Percentiles rank a stretch among this genome's conserved stretches.
Evolutionary conservation across 2,113 vertebrate genomes (phyloP).

Genomic region (Murina feae): DNA sequence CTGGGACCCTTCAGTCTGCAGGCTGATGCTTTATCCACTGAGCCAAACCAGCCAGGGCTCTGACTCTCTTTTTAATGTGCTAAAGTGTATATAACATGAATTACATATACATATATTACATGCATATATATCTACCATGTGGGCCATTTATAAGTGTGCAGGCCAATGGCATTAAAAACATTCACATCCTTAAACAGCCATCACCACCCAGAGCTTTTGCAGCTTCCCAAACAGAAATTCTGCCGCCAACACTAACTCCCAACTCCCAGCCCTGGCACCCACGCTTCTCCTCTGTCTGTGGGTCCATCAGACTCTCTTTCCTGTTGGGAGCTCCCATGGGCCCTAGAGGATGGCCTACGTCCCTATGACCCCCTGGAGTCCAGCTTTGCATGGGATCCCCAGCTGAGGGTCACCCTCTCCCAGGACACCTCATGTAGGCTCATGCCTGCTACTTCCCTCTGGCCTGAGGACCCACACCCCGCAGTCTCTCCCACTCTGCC

Average conservation of each 20-base stretch:
- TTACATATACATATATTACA: neutral
- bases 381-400: neutral
- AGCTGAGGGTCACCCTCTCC: neutral
- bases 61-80: neutral
- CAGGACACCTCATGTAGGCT: rapidly evolving
- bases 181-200: no score
- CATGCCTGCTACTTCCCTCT: neutral
- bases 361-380: neutral
- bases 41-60: no score
- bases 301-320: neutral
- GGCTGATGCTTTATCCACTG: no score
- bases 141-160: no score
- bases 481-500: neutral
- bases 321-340: neutral
- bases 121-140: neutral
- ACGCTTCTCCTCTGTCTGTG: neutral
- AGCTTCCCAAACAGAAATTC: neutral
- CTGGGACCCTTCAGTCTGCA: no score
- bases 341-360: neutral
- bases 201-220: neutral
- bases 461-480: neutral
- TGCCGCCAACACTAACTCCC: no score
- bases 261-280: no score
- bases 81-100: neutral
- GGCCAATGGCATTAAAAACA: neutral